A percentile compares a stretch with the other conserved stretches of the same genome.
phyloP scores from a whole-genome alignment of 1,140 invertebrate species.

The Nasonia giraulti region DNA sequence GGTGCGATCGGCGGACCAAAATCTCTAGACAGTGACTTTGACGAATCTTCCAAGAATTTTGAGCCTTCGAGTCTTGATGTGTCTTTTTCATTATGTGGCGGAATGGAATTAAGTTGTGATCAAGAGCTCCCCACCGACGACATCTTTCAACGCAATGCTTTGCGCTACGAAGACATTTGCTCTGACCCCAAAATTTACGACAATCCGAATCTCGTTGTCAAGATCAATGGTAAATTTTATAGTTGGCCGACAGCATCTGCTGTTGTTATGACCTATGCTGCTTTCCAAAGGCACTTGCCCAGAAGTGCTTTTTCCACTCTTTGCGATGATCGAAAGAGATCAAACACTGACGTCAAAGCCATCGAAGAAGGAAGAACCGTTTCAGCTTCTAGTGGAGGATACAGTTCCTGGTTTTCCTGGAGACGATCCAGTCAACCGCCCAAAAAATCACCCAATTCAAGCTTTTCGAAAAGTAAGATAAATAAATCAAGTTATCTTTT shows the following conservation, averaged over 20 bases:
- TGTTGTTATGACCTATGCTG: conserved; percentile 87
- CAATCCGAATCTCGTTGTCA: conserved; percentile 90
- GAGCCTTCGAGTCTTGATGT: conserved; percentile 72
- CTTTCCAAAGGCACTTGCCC: conserved; percentile 89
- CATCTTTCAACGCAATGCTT: conserved; percentile 83
- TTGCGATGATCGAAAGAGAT: conserved; percentile 65
- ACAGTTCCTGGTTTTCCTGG: conserved; percentile 79
- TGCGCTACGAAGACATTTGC: conserved; percentile 90
- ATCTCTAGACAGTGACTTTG: conserved; percentile 87
- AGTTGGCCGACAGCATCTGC: conserved; percentile 92
- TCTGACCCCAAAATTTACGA: conserved; percentile 86
- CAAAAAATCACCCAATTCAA: conserved; percentile 60
- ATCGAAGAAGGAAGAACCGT: not conserved
- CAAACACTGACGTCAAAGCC: conserved; percentile 48
- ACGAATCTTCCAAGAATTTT: conserved; percentile 75
- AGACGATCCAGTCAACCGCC: conserved; percentile 70
- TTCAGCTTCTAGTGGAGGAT: conserved; percentile 57
- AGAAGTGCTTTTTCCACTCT: conserved; percentile 69
- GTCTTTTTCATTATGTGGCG: conserved; percentile 88
- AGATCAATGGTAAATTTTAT: conserved; percentile 90
- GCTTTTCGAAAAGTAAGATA: conserved; percentile 42
- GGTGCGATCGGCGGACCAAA: conserved; percentile 81
- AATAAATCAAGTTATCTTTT: not conserved
- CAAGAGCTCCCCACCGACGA: conserved; percentile 79
- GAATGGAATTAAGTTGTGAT: conserved; percentile 73